Base-by-base conservation (phyloP, 1,140 invertebrate genomes). In the Battus philenor region DNA sequence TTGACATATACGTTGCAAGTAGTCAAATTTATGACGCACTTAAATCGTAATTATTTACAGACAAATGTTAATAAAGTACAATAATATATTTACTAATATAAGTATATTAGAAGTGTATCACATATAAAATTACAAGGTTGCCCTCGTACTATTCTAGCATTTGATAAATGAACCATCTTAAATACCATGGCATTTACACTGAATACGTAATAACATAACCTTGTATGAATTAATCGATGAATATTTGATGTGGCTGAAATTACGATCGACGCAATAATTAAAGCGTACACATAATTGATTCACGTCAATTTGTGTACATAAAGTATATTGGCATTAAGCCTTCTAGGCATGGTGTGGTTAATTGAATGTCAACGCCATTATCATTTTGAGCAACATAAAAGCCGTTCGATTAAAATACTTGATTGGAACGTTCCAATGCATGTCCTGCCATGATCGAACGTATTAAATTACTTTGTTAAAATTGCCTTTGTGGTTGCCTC, bases 321-420 rank as follows among this genome's bases (percentile, higher is more conserved):
- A 41, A 29, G 38, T 29, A 41, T 41, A 29, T 27, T 16, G 1
- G 22, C 38, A 29, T 41, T 41, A 41, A 29, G 24, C 26, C 24
- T 26, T 26, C 24, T 16, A 41, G 26, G 38, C 29, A 30, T 11
- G 12, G 38, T 41, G n/a, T 17, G 38, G 13, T 41, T 41, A 41
- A 41, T 41, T 41, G 38, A 41, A 41, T 41, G 38, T 41, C 38
- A 41, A 41, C 38, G 38, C 29, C 29, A 27, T 41, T 41, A 41
- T 27, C 24, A 41, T 16, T 13, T 41, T 41, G 38, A 29, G 13
- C 26, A 16, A 13, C 24, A 24, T 29, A 13, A 15, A 41, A 7
- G 38, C 38, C 13, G 17, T n/a, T 41, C 15, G 38, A 41, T 41
- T 41, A 41, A 41, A 41, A 41, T 27, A 41, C 38, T 41, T 41